Percentiles rank a stretch among this genome's conserved stretches.
phyloP scores from a whole-genome alignment of 2,797 vertebrate genomes.

The Nyctibius grandis region DNA sequence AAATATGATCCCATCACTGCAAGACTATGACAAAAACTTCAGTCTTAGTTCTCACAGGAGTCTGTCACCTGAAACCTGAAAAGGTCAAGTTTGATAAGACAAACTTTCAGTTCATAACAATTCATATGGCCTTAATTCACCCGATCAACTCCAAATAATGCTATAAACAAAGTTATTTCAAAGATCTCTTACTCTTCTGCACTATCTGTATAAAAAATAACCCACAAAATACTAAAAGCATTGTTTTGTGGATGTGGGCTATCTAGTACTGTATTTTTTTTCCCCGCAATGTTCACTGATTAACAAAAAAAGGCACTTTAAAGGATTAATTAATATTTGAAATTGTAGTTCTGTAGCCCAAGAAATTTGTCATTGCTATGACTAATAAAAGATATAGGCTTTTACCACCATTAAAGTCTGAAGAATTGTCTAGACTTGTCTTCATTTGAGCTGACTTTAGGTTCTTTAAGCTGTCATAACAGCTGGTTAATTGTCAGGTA shows the following conservation, averaged over 20 bases:
- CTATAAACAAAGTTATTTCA: background rate
- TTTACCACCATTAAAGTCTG: background rate
- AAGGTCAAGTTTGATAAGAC: background rate
- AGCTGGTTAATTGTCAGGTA: background rate
- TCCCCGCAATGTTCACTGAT: background rate
- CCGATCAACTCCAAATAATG: background rate
- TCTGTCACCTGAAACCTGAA: background rate
- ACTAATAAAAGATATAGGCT: background rate
- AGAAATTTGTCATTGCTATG: background rate
- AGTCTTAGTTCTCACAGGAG: background rate
- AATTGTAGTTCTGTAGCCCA: background rate
- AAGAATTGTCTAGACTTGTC: background rate
- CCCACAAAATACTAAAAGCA: background rate
- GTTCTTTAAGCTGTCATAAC: background rate
- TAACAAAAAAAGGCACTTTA: background rate
- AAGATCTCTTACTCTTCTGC: background rate
- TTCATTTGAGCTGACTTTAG: background rate
- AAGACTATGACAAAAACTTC: background rate
- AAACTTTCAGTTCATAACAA: background rate
- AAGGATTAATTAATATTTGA: background rate
- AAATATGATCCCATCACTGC: background rate
- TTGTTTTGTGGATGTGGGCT: background rate
- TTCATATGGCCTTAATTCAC: background rate
- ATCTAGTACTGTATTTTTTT: background rate
- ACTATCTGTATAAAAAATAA: background rate